Conservation (phyloP, 2,888 invertebrate genomes). For the Ashinkailepas kermadecensis region DNA sequence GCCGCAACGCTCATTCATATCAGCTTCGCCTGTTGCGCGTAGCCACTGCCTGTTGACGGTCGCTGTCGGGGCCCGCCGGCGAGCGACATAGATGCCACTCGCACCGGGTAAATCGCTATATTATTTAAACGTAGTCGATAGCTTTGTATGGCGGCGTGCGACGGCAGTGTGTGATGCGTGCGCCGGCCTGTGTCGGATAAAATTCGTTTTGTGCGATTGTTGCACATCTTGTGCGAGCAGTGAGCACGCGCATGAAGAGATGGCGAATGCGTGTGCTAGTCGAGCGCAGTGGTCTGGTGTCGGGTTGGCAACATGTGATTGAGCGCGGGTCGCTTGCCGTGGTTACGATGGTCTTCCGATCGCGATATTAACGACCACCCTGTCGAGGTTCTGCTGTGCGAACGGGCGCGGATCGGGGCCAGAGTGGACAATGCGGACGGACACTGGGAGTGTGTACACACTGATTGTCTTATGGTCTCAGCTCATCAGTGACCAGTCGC, state of each 20-base stretch:
- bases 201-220: neutral
- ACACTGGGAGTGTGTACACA: neutral
- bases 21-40: neutral
- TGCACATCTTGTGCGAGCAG: neutral
- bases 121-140: slow-evolving; percentile 15
- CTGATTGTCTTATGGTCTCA: neutral
- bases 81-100: neutral
- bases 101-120: slow-evolving; percentile 12
- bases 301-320: no score
- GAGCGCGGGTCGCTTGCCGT: neutral
- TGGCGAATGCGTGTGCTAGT: neutral
- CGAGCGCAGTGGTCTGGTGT: neutral
- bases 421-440: neutral
- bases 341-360: neutral
- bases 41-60: neutral
- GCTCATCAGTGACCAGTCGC: neutral
- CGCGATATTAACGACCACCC: neutral
- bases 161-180: neutral
- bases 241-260: neutral
- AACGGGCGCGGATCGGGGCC: neutral
- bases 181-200: neutral
- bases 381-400: neutral
- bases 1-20: neutral
- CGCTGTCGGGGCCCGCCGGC: neutral
- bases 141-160: neutral